Evolutionary conservation across 2,113 vertebrate genomes (phyloP), one percentile per base, ranked within the genome.

Genomic region (Desmodus rotundus): DNA sequence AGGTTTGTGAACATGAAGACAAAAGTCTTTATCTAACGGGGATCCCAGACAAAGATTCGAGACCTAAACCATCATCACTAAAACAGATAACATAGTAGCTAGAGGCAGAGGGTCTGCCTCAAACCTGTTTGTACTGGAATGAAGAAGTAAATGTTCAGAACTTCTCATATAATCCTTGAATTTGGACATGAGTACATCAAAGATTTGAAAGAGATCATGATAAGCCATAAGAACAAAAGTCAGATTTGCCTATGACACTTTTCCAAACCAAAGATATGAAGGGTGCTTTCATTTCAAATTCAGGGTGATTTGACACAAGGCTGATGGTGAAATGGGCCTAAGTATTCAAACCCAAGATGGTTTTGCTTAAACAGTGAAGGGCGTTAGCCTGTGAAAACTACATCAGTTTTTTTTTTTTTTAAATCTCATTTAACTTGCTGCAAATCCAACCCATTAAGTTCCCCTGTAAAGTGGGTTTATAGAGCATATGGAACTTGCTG

Each of bases 391-490:
- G 80, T 83, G 94, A 97, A 95, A 95, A 91, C 61, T 47, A 56
- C 47, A 45, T 91, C 65, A 28, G 81, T 38, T 82, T 14, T 43
- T 31, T 4, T 11, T 11, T 45, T 74, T 47, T 74, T 74, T 73
- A 24, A 56, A 54, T 83, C 89, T 95, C 92, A 97, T 96, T 97
- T 93, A 97, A 96, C 96, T 97, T 77, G 54, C 93, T 96, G 91
- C 93, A 96, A 97, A 89, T 97, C 85, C 88, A 96, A 24, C 54
- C 91, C 96, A 93, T 76, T 92, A 96, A 94, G 88, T 90, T 95
- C 56, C 85, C 96, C 93, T 70, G 43, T 98, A 96, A 97, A 97
- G 91, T 67, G 52, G 31, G 61, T 96, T 97, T 97, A 97, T 86
- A 22, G 90, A 94, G 74, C 96, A 93, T 81, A 68, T 94, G 97